Evolutionary conservation across 2,797 vertebrate genomes (phyloP).

Genomic region (Anableps anableps): DNA sequence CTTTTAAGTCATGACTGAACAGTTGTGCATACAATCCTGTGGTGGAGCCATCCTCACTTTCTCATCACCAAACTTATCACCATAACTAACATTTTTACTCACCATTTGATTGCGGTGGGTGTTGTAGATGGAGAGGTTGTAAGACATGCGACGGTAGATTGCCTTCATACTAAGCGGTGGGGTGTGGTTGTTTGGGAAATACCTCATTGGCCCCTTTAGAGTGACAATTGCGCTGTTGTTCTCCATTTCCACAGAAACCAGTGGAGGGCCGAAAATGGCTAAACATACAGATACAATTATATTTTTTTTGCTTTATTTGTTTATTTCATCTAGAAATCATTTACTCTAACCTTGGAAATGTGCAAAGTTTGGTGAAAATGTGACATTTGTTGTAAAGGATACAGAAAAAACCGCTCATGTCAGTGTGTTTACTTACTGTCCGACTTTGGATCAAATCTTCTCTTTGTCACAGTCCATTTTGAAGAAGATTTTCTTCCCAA

Average conservation of each 20-base stretch:
- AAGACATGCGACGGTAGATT: slow-evolving; percentile 70
- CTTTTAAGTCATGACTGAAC: not conserved
- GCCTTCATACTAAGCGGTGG: slow-evolving; percentile 57
- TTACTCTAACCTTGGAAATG: not conserved
- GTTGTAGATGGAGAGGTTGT: slow-evolving; percentile 70
- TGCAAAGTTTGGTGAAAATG: not conserved
- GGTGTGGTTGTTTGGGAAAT: slow-evolving; percentile 52
- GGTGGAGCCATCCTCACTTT: not conserved
- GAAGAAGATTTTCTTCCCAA: slow-evolving; percentile 39
- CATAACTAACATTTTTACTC: slow-evolving; percentile 19
- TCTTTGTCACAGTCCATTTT: slow-evolving; percentile 61
- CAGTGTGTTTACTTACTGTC: slow-evolving; percentile 75
- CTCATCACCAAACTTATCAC: not conserved
- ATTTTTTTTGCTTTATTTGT: not conserved
- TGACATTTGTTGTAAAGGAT: not conserved
- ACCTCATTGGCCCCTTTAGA: slow-evolving; percentile 76
- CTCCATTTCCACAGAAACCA: slow-evolving; percentile 59
- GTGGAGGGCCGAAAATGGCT: slow-evolving; percentile 79
- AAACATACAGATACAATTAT: not conserved
- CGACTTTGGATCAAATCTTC: slow-evolving; percentile 67
- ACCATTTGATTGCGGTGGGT: slow-evolving; percentile 45
- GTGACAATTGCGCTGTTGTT: slow-evolving; percentile 58
- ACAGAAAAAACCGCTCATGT: not conserved
- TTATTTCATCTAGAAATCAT: not conserved
- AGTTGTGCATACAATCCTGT: not conserved